Base-by-base conservation (phyloP, 1,140 invertebrate genomes). In the Bursaphelenchus mucronatus region DNA sequence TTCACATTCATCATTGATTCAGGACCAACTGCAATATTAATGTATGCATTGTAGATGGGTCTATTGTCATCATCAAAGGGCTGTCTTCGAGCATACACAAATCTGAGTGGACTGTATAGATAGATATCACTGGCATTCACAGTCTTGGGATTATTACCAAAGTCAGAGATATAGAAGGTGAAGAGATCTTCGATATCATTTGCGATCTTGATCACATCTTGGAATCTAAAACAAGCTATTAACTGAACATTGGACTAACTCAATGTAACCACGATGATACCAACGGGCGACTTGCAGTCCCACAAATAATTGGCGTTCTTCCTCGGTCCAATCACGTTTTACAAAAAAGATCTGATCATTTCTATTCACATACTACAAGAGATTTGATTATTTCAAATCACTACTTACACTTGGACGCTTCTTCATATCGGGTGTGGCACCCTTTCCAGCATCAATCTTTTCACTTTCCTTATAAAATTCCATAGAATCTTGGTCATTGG, bases 341-440 rank as follows among this genome's bases (percentile, higher is more conserved):
- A 49, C 47, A 49, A 49, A 49, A 19, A 49, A 49, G 47, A 49
- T 49, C 47, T 49, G 47, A 49, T 49, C 47, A 49, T 49, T 49
- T n/a, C 47, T n/a, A 19, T 49, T 49, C 13, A n/a, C 13, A 49
- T 49, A 49, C 13, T 49, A n/a, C 13, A 19, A 19, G 19, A 49
- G 13, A 6, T 19, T 49, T 30, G 30, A 3, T 30, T 30, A 30
- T 30, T 6, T 49, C 47, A 49, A 19, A 49, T 1, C 13, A 49
- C 47, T 49, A 19, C 47, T 49, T 19, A 49, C 30, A 30, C 30
- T 30, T 30, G 30, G 30, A 30, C 30, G 30, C 30, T 30, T 30
- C 30, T 30, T 30, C 30, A 30, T 30, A 30, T 30, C 30, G 30
- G 30, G 30, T 30, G 30, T 30, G 30, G 30, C 30, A 30, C 5